phyloP scores from a whole-genome alignment of 2,888 invertebrate species.

The Meliscaeva auricollis region DNA sequence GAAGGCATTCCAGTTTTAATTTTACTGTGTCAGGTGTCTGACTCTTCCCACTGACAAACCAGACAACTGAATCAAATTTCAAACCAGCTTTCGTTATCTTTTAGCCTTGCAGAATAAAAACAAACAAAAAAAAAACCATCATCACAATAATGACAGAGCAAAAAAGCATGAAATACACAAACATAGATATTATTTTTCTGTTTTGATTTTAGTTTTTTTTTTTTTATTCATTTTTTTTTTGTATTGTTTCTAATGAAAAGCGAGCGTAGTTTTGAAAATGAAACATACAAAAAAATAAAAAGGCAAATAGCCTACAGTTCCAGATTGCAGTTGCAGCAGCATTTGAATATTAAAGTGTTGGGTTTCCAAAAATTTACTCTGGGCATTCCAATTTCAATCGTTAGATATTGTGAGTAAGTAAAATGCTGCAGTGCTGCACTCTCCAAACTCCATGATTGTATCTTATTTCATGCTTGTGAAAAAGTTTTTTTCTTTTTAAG shows the following conservation, averaged over 20 bases:
- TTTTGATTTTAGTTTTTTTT: slow-evolving; percentile 42
- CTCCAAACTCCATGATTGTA: slow-evolving; percentile 32
- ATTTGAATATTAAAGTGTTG: slow-evolving; percentile 11
- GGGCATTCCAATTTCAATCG: slow-evolving; percentile 35
- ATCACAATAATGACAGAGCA: slow-evolving; percentile 38
- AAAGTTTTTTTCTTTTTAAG: slow-evolving; percentile 6
- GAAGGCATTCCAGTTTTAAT: slow-evolving; percentile 52
- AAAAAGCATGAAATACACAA: slow-evolving; percentile 14
- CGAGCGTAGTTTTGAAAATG: neutral
- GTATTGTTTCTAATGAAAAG: neutral
- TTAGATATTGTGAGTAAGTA: slow-evolving; percentile 19
- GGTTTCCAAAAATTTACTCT: slow-evolving; percentile 48
- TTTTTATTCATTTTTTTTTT: neutral
- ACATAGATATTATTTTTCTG: slow-evolving; percentile 28
- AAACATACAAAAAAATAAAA: neutral
- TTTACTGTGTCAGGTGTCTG: slow-evolving; percentile 69
- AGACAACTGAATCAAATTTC: slow-evolving; percentile 61
- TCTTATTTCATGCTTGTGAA: slow-evolving; percentile 66
- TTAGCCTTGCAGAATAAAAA: slow-evolving; percentile 50
- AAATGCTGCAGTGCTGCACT: slow-evolving; percentile 52
- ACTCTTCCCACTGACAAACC: slow-evolving; percentile 60
- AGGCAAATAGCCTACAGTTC: slow-evolving; percentile 19
- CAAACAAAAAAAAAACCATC: slow-evolving; percentile 1
- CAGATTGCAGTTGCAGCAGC: slow-evolving; percentile 6
- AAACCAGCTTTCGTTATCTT: slow-evolving; percentile 67